Conservation (phyloP, 2,888 invertebrate genomes). For the Plutella xylostella region DNA sequence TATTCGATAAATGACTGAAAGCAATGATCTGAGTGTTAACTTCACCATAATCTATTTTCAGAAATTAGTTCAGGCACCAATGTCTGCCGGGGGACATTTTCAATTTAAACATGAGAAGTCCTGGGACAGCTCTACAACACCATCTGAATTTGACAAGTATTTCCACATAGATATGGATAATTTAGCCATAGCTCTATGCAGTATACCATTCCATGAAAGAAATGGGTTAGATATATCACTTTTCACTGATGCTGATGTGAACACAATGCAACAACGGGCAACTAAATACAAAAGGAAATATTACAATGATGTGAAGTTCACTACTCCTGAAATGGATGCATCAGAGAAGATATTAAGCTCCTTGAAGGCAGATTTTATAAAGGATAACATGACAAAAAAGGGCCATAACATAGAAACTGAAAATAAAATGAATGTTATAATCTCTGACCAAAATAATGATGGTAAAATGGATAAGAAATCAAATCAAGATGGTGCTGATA, state of each 20-base stretch:
- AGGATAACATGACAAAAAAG: no score
- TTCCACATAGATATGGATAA: constrained; percentile 53
- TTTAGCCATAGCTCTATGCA: constrained; percentile 40
- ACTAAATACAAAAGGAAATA: constrained; percentile 52
- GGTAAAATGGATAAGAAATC: no score
- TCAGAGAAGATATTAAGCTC: constrained; percentile 34
- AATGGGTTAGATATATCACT: constrained; percentile 36
- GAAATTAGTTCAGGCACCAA: constrained; percentile 51
- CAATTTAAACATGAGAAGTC: constrained; percentile 66
- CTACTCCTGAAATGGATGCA: constrained; percentile 40
- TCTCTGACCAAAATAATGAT: no score
- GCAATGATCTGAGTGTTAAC: neutral
- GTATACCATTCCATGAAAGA: constrained; percentile 55
- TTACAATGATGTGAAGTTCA: constrained; percentile 41
- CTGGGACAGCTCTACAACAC: constrained; percentile 45
- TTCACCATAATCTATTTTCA: constrained; percentile 25
- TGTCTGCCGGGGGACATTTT: constrained; percentile 57
- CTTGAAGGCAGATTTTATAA: constrained; percentile 22
- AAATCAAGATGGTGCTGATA: no score
- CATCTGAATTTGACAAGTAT: constrained; percentile 54
- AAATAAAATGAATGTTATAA: no score
- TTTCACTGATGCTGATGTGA: constrained; percentile 44
- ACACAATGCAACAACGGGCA: constrained; percentile 49
- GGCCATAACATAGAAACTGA: no score
- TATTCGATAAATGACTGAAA: no score